Evolutionary conservation across 2,797 vertebrate species (phyloP).

Genomic region (Salmo trutta): DNA sequence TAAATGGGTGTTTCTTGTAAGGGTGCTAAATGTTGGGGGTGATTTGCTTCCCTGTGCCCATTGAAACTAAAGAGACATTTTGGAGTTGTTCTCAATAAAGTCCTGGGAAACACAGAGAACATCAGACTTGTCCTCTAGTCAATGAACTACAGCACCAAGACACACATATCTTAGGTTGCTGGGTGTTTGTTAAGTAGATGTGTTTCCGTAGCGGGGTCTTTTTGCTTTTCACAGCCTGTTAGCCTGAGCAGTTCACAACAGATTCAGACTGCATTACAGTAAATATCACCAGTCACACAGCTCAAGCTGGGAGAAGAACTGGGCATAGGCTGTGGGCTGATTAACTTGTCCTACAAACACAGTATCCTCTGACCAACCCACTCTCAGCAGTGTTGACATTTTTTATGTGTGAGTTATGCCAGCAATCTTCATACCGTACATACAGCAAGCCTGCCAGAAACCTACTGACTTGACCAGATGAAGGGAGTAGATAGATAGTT

Average conservation of each 20-base stretch:
- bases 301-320: neutral
- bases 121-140: slow-evolving; percentile 39
- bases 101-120: slow-evolving; percentile 26
- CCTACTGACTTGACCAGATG: neutral
- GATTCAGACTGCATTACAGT: slow-evolving; percentile 25
- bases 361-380: neutral
- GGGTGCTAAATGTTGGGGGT: neutral
- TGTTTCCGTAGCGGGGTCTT: slow-evolving; percentile 29
- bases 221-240: slow-evolving; percentile 32
- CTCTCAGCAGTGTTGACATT: neutral
- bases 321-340: neutral
- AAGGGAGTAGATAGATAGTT: neutral
- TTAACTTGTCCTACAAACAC: neutral
- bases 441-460: neutral
- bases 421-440: neutral
- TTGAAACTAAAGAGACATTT: slow-evolving; percentile 37
- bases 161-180: slow-evolving; percentile 55
- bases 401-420: neutral
- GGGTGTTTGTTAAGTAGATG: slow-evolving; percentile 41
- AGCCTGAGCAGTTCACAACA: slow-evolving; percentile 11
- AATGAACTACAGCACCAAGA: slow-evolving; percentile 23
- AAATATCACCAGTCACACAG: neutral
- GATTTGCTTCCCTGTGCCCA: slow-evolving; percentile 14
- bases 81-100: slow-evolving; percentile 34
- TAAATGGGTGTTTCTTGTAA: neutral